phyloP scores from a whole-genome alignment of 2,888 invertebrate genomes.

The Cantharis flavilabris region DNA sequence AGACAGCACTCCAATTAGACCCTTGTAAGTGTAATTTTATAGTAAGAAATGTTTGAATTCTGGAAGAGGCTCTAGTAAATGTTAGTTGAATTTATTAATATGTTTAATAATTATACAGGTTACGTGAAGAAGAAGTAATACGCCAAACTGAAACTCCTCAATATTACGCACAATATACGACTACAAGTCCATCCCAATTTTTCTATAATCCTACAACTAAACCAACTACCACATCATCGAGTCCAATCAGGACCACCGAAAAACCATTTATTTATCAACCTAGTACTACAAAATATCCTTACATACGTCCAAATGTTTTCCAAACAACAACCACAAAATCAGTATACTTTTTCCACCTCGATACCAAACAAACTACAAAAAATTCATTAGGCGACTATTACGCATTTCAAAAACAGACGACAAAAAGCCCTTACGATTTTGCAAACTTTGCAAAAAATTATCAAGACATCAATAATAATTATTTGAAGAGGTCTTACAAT shows the following conservation, averaged over 20 bases:
- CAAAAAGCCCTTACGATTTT: slow-evolving; percentile 61
- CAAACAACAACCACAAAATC: slow-evolving; percentile 24
- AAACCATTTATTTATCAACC: slow-evolving; percentile 42
- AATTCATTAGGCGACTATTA: slow-evolving; percentile 59
- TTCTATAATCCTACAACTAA: slow-evolving; percentile 13
- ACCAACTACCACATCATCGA: slow-evolving; percentile 5
- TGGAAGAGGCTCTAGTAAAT: neutral
- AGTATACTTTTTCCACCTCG: slow-evolving; percentile 36
- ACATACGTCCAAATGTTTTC: slow-evolving; percentile 46
- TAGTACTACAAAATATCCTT: slow-evolving; percentile 47
- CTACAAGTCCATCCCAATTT: slow-evolving; percentile 6
- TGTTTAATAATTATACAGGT: slow-evolving; percentile 19
- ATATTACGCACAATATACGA: slow-evolving; percentile 13
- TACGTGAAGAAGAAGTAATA: slow-evolving; percentile 20
- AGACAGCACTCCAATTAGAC: slow-evolving; percentile 55
- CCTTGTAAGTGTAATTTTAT: slow-evolving; percentile 51
- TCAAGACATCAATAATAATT: slow-evolving; percentile 49
- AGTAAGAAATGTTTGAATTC: neutral
- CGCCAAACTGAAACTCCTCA: slow-evolving; percentile 13
- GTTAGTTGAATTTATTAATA: neutral
- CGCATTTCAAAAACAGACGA: slow-evolving; percentile 57
- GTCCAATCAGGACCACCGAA: slow-evolving; percentile 27
- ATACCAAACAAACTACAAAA: slow-evolving; percentile 56
- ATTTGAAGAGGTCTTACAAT: slow-evolving; percentile 56
- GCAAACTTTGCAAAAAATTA: slow-evolving; percentile 52